Percentiles rank a stretch among this genome's conserved stretches.
These are phyloP conservation scores for Trypoxylon attenuatum DNA, from an alignment of 2,888 invertebrate genomes.

Conservation along the genomic window DNA sequence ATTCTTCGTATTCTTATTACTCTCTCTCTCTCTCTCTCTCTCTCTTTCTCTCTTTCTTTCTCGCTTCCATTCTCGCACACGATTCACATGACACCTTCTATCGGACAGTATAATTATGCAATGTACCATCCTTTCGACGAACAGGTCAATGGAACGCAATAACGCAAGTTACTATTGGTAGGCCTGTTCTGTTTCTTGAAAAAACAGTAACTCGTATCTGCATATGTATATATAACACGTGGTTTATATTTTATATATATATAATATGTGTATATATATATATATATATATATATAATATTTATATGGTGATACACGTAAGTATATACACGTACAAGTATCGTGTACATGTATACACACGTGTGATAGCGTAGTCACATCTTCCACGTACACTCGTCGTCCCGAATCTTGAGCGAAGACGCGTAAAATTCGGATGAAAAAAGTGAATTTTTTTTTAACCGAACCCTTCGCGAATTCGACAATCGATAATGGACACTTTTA, in stretches of 20 bases:
- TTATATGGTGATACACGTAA: conserved; percentile 9
- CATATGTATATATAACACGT: conserved; percentile 46
- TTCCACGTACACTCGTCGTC: conserved; percentile 32
- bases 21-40: not conserved
- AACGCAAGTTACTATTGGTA: conserved; percentile 50
- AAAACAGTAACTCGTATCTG: conserved; percentile 49
- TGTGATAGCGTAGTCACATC: too few species aligned
- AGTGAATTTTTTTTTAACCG: too few species aligned
- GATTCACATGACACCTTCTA: not conserved
- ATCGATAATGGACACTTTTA: not conserved
- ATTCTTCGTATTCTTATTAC: not conserved
- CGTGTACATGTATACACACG: conserved; percentile 25
- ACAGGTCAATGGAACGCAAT: conserved; percentile 24
- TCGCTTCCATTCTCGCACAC: conserved; percentile 7
- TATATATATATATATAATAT: conserved; percentile 19
- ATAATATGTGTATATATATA: conserved; percentile 20
- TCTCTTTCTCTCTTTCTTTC: not conserved
- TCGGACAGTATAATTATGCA: too few species aligned
- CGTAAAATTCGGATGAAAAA: conserved; percentile 16
- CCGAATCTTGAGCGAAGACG: conserved; percentile 37
- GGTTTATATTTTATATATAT: conserved; percentile 28
- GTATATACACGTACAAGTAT: conserved; percentile 20
- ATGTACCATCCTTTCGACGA: conserved; percentile 8
- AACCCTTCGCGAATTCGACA: conserved; percentile 11
- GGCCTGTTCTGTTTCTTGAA: conserved; percentile 55